Evolutionary conservation across 2,113 vertebrate genomes (phyloP), one percentile per base, ranked within the genome.

Genomic region (Dipodomys merriami): DNA sequence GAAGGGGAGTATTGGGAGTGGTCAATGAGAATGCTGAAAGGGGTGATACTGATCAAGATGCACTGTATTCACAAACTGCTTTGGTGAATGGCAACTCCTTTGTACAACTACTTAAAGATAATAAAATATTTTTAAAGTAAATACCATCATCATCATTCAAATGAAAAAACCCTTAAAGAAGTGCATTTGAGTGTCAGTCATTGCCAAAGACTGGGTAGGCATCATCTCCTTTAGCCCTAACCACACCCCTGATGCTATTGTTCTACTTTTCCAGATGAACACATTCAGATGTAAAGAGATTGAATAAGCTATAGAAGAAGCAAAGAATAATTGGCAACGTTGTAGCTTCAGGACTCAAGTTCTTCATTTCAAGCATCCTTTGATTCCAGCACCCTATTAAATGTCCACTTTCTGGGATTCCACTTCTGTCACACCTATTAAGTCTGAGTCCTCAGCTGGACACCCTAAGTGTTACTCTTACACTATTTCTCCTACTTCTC

Each of bases 261-360:
- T 11, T 22, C 1, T 10, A 39, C 44, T 53, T 68, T 88, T 13
- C 74, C 13, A 65, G 11, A 68, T 33, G 18, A 83, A 91, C 23
- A 93, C 76, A 94, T 76, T 80, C 62, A 71, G 20, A 65, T 73
- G 53, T 76, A 53, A 85, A 92, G 27, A 5, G 20, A 35, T 72
- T 79, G 64, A 83, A 39, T 69, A 73, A 67, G 4, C 5, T 49
- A 19, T 22, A 62, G 64, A 91, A 80, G 30, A 89, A 90, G 77
- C 12, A 46, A 57, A 46, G n/a, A 89, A 57, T 72, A 39, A 90
- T 29, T 12, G 2, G 23, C 39, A 88, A 29, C 65, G 12, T 39
- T 53, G 15, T 33, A 53, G 60, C 27, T 30, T 44, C 69, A 27
- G 35, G 46, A 44, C 3, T 33, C 49, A 11, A 33, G 9, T 22